A percentile compares a stretch with the other conserved stretches of the same genome.
Conservation (phyloP, 2,888 invertebrate species). For the Troides oblongomaculatus region DNA sequence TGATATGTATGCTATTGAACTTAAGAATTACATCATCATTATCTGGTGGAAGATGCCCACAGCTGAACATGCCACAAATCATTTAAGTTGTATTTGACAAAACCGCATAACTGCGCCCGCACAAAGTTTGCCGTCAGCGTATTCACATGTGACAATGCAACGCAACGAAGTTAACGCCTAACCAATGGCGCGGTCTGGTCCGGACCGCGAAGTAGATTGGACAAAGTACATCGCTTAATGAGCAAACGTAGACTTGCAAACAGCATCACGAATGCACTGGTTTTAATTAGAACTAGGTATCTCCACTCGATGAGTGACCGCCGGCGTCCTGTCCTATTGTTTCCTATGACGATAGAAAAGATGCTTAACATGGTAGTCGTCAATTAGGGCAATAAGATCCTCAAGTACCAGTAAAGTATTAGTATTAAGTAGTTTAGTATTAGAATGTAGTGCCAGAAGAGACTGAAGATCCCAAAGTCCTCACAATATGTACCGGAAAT, state of each 20-base stretch:
- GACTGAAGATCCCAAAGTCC: too few species aligned
- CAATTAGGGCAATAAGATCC: too few species aligned
- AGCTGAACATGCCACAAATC: too few species aligned
- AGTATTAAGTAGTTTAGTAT: too few species aligned
- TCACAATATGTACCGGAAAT: too few species aligned
- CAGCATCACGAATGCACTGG: constrained; percentile 37
- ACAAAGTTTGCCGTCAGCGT: constrained; percentile 17
- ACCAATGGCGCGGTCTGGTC: constrained; percentile 16
- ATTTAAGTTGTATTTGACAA: background rate
- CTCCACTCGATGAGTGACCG: constrained; percentile 5
- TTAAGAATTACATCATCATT: too few species aligned
- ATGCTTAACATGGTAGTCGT: too few species aligned
- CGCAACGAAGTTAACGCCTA: constrained; percentile 18
- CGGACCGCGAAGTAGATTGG: constrained; percentile 46
- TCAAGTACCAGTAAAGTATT: too few species aligned
- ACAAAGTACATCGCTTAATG: constrained; percentile 43
- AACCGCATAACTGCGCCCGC: background rate
- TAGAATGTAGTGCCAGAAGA: too few species aligned
- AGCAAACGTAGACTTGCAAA: constrained; percentile 32
- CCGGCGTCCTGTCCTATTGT: background rate
- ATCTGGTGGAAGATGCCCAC: too few species aligned
- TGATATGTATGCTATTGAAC: too few species aligned
- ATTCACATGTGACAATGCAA: constrained; percentile 23
- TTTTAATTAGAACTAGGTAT: constrained; percentile 35
- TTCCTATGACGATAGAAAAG: too few species aligned